A percentile compares a stretch with the other conserved stretches of the same genome.
phyloP scores from a whole-genome alignment of 1,140 invertebrate species.

The Danaus melanippus region DNA sequence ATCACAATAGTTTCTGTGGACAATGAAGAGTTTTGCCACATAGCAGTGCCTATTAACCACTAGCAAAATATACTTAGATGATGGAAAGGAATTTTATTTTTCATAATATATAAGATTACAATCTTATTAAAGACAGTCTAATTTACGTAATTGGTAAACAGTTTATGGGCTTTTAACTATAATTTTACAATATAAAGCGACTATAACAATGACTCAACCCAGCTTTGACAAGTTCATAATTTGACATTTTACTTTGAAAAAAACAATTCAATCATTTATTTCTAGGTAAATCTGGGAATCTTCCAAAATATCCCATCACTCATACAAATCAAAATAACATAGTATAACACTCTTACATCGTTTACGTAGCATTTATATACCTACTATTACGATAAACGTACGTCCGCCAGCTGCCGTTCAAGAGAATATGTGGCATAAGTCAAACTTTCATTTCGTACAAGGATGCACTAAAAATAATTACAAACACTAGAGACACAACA shows the following conservation, averaged over 20 bases:
- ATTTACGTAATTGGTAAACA: constrained; percentile 16
- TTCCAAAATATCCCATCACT: constrained; percentile 26
- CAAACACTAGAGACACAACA: constrained; percentile 56
- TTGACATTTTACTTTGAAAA: constrained; percentile 66
- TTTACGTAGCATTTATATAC: constrained; percentile 55
- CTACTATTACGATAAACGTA: constrained; percentile 59
- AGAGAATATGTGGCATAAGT: constrained; percentile 73
- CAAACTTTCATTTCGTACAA: constrained; percentile 72
- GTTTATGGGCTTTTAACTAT: constrained; percentile 27
- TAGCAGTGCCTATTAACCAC: constrained; percentile 1
- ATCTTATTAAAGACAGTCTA: too few species aligned
- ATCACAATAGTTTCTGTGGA: constrained; percentile 21
- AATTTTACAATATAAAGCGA: constrained; percentile 43
- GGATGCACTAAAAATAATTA: constrained; percentile 72
- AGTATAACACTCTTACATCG: constrained; percentile 33
- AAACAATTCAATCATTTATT: constrained; percentile 51
- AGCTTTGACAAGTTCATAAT: constrained; percentile 68
- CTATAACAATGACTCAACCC: constrained; percentile 68
- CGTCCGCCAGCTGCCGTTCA: constrained; percentile 70
- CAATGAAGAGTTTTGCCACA: constrained; percentile 17
- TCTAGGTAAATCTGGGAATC: constrained; percentile 38
- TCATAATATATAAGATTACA: too few species aligned
- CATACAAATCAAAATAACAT: constrained; percentile 31
- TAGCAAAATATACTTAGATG: constrained; percentile 10
- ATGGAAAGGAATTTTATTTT: constrained; percentile 2